Evolutionary conservation across 2,113 vertebrate genomes (phyloP), one percentile per base, ranked within the genome.

Genomic region (Oplegnathus fasciatus): DNA sequence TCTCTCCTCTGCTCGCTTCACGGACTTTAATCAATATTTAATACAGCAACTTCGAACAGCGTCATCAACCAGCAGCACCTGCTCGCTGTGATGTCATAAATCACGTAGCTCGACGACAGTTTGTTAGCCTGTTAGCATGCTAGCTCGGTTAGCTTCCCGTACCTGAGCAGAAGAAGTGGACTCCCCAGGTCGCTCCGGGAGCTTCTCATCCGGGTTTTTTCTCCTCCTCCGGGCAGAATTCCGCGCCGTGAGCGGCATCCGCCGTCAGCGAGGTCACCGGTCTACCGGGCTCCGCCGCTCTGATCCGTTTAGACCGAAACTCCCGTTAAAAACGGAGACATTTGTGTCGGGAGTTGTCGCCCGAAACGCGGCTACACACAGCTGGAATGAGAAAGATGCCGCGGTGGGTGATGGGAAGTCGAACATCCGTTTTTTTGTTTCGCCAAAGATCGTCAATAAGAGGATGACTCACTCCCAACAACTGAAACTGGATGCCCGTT

Each of bases 151-250:
- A 91, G 87, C 89, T 80, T 4, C 18, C 44, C 15, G 58, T 65
- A 91, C 90, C 92, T 66, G 67, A 72, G 60, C 73, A 18, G 85
- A 28, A n/a, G 83, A 40, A 64, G 77, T 58, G 9, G 69, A 62
- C 75, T 84, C 82, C 30, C 62, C 52, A 15, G 81, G 52, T 72
- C 70, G 30, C 55, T 81, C 65, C 76, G 67, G n/a, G n/a, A 70
- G 69, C 74, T 90, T 84, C 57, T 93, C 88, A 80, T 80, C 88
- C 84, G 82, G 61, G 46, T 26, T 81, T n/a, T 61, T 86, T 17
- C 54, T 89, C 80, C 77, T 85, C 71, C 82, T 88, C 82, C 73
- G 77, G 42, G 65, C 44, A 4, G 82, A 83, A 7, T 2, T 83
- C 55, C 74, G 75, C 72, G 24, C 83, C 64, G 83, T 52, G 6